Percentiles rank a stretch among this genome's conserved stretches.
Evolutionary conservation across 2,797 vertebrate species (phyloP).

Genomic region (Dicrostonyx torquatus): DNA sequence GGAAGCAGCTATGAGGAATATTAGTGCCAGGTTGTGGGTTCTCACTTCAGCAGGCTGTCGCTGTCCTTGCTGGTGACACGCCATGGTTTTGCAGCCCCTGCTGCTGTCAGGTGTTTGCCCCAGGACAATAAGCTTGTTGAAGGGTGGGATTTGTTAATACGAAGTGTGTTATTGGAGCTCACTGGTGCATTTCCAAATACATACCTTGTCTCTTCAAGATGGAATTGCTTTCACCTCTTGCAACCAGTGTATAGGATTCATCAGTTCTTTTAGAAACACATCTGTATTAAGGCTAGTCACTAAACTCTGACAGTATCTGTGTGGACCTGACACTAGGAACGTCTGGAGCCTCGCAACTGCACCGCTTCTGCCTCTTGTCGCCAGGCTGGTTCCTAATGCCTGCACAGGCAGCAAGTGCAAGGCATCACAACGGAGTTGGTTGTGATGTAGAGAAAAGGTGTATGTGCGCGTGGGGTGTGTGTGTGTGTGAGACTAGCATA

Average conservation of each 20-base stretch:
- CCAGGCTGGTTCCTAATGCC: not conserved
- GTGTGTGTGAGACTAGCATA: not conserved
- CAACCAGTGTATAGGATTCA: constrained; percentile 79
- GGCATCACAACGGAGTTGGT: not conserved
- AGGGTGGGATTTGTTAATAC: not conserved
- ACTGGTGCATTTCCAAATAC: not conserved
- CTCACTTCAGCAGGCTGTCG: not conserved
- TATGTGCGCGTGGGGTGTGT: not conserved
- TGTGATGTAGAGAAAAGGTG: not conserved
- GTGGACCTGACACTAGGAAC: constrained; percentile 75
- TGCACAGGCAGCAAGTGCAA: not conserved
- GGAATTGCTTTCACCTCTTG: not conserved
- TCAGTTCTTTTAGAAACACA: constrained; percentile 82
- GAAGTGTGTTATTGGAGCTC: not conserved
- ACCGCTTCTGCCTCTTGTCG: constrained; percentile 49
- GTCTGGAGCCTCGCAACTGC: constrained; percentile 58
- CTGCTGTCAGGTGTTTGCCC: not conserved
- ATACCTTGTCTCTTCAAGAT: not conserved
- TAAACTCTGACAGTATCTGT: constrained; percentile 78
- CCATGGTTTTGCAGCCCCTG: not conserved
- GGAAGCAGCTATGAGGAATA: not conserved
- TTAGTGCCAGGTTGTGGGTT: not conserved
- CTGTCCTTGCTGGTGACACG: not conserved
- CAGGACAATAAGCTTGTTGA: not conserved
- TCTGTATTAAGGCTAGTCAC: constrained; percentile 80